Conservation (phyloP, 2,113 vertebrate genomes). For the Uria aalge region DNA sequence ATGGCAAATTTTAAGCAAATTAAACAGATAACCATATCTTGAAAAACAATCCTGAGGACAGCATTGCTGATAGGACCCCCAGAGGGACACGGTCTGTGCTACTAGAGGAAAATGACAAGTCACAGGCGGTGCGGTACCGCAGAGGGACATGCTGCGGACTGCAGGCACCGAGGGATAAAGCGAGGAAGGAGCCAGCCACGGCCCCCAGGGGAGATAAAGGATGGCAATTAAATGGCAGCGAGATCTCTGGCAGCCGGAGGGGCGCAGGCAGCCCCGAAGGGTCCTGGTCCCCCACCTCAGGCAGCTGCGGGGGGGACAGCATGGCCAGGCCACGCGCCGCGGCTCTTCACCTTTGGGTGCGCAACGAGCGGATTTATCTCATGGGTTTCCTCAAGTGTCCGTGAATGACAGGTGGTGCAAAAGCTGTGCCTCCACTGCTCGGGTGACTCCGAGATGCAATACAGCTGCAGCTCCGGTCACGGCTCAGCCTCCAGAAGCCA, state of each 20-base stretch:
- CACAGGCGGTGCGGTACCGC: neutral
- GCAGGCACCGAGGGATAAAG: neutral
- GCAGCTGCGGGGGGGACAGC: neutral
- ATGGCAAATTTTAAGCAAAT: slow-evolving; percentile 40
- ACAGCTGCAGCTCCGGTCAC: neutral
- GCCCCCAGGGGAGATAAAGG: accelerated
- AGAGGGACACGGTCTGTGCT: neutral
- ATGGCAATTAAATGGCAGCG: neutral
- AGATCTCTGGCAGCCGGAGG: neutral
- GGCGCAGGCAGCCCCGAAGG: neutral
- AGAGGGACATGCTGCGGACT: neutral
- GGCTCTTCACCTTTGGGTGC: neutral
- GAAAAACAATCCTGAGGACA: slow-evolving; percentile 4
- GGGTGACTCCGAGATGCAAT: neutral
- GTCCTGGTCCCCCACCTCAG: neutral
- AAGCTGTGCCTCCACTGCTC: neutral
- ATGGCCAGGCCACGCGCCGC: accelerated
- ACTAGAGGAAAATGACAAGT: neutral
- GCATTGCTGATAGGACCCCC: neutral
- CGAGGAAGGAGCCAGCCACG: accelerated
- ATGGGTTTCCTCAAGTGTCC: neutral
- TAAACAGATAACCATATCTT: slow-evolving; percentile 11
- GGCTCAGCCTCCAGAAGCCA: neutral
- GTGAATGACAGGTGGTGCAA: neutral
- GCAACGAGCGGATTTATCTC: accelerated